Evolutionary conservation across 2,113 vertebrate genomes (phyloP), one percentile per base, ranked within the genome.

Genomic region (Scartelaos histophorus): DNA sequence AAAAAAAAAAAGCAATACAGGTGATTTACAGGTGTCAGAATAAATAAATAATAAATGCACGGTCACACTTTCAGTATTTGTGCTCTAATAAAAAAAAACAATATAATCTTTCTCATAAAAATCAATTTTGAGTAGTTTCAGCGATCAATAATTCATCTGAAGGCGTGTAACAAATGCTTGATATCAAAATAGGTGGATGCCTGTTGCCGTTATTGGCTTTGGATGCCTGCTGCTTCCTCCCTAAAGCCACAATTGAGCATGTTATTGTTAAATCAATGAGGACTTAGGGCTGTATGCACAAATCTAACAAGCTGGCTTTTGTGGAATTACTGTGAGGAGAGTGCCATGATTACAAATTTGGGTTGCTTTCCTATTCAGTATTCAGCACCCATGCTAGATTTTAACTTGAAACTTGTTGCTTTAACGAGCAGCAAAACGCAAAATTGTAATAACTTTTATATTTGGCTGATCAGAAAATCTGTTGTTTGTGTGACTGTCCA

Each of bases 241-340:
- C 56, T 71, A 71, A 87, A 84, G 78, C 75, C 61, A 66, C 58
- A 84, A 74, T 74, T 83, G 76, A 85, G 64, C 71, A 69, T 66
- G 73, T 80, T 85, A 81, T 77, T 86, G 75, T 71, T 84, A 84
- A 84, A 89, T 89, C 87, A 87, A 86, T 84, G 45, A 35, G 21
- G 24, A 73, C 77, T 75, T 79, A 19, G 76, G 69, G 74, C 51
- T 58, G 75, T 71, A 85, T 5, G 74, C 53, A 70, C 69, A 73
- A 71, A 66, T 51, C 78, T 34, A 82, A 74, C 57, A 70, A 67
- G 70, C 49, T 47, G 67, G 68, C 70, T 57, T 12, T 10, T 43
- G 54, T 43, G 75, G 74, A 67, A 75, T 60, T n/a, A 76, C 45
- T 51, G 24, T 45, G 24, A 49, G 66, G 58, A 61, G 4, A 13